Evolutionary conservation across 1,140 invertebrate genomes (phyloP).

Genomic region (Hycleus phaleratus): DNA sequence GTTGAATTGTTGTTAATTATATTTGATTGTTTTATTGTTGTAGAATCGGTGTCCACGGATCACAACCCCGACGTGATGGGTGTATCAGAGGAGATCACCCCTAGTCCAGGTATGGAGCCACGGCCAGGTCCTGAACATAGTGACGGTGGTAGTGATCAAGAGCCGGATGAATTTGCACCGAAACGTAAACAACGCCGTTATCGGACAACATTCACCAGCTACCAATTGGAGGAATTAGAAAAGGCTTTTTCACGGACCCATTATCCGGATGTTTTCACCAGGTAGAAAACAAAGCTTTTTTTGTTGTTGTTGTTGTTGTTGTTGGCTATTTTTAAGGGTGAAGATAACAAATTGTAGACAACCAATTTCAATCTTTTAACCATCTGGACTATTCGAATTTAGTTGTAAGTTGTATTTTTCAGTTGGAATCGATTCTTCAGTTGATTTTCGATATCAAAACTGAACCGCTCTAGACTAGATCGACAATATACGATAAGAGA

Average conservation of each 20-base stretch:
- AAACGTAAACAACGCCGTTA: constrained; percentile 88
- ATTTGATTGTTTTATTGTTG: constrained; percentile 10
- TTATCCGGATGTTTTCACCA: constrained; percentile 96
- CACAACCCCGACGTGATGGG: constrained; percentile 36
- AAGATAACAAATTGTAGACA: no score
- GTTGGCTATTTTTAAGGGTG: no score
- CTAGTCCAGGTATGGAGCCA: constrained; percentile 34
- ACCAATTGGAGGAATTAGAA: constrained; percentile 93
- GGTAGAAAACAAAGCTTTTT: constrained; percentile 51
- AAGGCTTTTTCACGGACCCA: constrained; percentile 96
- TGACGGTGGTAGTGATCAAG: constrained; percentile 61
- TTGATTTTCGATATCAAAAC: background rate
- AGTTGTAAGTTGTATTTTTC: no score
- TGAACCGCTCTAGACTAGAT: background rate
- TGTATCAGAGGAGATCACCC: constrained; percentile 38
- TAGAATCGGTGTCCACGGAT: constrained; percentile 37
- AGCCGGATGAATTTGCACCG: constrained; percentile 72
- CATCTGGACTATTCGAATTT: no score
- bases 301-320: background rate
- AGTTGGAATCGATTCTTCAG: background rate
- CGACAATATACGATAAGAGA: background rate
- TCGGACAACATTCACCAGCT: constrained; percentile 90
- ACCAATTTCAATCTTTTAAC: no score
- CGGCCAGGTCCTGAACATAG: constrained; percentile 28
- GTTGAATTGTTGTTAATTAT: no score